Evolutionary conservation across 2,888 invertebrate species (phyloP), one percentile per base, ranked within the genome.

Genomic region (Aquatica leii): DNA sequence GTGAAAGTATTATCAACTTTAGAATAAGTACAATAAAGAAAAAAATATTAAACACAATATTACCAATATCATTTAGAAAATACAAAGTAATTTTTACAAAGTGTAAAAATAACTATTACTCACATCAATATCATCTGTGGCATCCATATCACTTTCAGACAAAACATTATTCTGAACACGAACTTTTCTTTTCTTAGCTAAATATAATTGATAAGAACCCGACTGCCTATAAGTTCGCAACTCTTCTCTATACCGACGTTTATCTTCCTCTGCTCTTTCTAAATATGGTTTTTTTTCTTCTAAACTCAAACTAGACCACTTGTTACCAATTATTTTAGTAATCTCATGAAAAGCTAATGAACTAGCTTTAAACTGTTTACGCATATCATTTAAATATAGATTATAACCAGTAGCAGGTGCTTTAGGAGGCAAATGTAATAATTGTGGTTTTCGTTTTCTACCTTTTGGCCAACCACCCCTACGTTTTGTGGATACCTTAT

Each of bases 401-500:
- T 85, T 85, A 74, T 86, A 86, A 72, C 86, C 86, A 40, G 86
- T 86, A 14, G 84, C 83, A 9, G 87, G 87, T 17, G 86, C 86
- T 74, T 85, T 85, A 0, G 86, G 86, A 1, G 85, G 84, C 40
- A 83, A 77, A 73, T 83, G 81, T 37, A 84, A 75, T 48, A 82
- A 65, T 65, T 83, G 83, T 11, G 83, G 83, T 74, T 86, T 86
- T 21, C 87, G 75, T 75, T 85, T 86, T 57, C 85, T 81, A 0
- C 87, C 87, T 76, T 87, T 87, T 1, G 87, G 87, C 87, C 87
- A 87, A 0, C 87, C 87, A 63, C 86, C 86, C 71, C 85, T 80
- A 53, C 82, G 79, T 76, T 85, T 86, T 20, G 71, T 65, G 50
- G 76, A 78, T 31, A 64, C 56, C 51, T 72, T 74, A 46, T 66